These are phyloP conservation scores for Trichomalopsis sarcophagae DNA, from an alignment of 1,140 invertebrate species.

Conservation along the genomic window DNA sequence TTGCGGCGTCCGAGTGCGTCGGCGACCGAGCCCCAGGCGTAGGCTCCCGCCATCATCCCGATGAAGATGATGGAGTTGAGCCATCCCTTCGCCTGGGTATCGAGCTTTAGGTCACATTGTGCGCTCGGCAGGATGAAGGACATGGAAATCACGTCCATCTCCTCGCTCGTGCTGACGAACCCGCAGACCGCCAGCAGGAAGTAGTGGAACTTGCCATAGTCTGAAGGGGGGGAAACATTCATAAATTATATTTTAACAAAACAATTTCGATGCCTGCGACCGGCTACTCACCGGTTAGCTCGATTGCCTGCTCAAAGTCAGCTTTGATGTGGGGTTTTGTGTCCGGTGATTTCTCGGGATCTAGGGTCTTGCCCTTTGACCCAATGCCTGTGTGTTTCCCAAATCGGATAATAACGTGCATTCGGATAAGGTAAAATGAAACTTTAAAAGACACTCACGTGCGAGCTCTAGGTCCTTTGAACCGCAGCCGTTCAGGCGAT, in stretches of 20 bases:
- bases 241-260: neutral
- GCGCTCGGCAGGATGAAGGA: slow-evolving; percentile 95
- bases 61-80: slow-evolving; percentile 90
- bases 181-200: slow-evolving; percentile 91
- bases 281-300: slow-evolving; percentile 79
- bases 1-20: slow-evolving; percentile 90
- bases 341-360: slow-evolving; percentile 73
- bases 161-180: slow-evolving; percentile 94
- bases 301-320: slow-evolving; percentile 89
- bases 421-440: neutral
- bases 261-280: neutral
- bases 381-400: slow-evolving; percentile 66
- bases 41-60: slow-evolving; percentile 95
- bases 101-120: slow-evolving; percentile 92
- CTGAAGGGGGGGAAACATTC: slow-evolving; percentile 68
- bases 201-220: slow-evolving; percentile 95
- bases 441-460: slow-evolving; percentile 69
- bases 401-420: neutral
- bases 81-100: slow-evolving; percentile 91
- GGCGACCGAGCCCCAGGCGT: slow-evolving; percentile 92
- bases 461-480: slow-evolving; percentile 82
- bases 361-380: slow-evolving; percentile 71
- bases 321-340: slow-evolving; percentile 79
- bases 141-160: slow-evolving; percentile 96
- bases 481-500: slow-evolving; percentile 85